These are phyloP conservation scores for Sarcophaga peregrina DNA, from an alignment of 1,140 invertebrate genomes.

Conservation along the genomic window DNA sequence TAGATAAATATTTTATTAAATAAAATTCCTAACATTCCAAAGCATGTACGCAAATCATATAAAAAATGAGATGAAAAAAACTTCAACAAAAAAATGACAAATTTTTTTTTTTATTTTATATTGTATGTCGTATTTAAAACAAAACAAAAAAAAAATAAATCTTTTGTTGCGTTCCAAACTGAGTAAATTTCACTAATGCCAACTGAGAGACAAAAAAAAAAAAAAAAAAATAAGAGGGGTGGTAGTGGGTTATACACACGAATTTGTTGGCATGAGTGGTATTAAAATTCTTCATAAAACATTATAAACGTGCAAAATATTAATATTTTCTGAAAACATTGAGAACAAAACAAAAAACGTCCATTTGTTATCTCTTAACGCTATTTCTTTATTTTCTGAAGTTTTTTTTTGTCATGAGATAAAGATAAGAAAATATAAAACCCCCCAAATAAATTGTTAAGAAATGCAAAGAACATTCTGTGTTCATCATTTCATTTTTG, in stretches of 20 bases:
- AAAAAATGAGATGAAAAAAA: neutral
- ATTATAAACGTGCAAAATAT: constrained; percentile 13
- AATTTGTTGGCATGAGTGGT: no score
- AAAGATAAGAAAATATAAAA: neutral
- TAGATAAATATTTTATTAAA: constrained; percentile 13
- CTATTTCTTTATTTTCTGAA: neutral
- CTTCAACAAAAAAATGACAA: neutral
- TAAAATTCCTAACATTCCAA: constrained; percentile 8
- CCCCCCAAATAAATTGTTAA: neutral
- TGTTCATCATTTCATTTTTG: no score
- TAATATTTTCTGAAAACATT: neutral
- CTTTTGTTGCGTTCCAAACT: no score
- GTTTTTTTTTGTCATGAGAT: neutral
- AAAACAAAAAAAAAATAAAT: neutral
- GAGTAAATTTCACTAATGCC: no score
- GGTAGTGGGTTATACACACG: no score
- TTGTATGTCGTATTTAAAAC: neutral
- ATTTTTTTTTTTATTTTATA: neutral
- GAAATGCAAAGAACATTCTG: neutral
- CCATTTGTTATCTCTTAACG: no score
- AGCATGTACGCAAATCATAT: neutral
- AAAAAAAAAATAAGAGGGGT: no score
- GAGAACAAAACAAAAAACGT: neutral
- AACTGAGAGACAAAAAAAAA: no score
- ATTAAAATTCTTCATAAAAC: neutral